Evolutionary conservation across 2,797 vertebrate species (phyloP), one percentile per base, ranked within the genome.

Genomic region (Neostethus bicornis): DNA sequence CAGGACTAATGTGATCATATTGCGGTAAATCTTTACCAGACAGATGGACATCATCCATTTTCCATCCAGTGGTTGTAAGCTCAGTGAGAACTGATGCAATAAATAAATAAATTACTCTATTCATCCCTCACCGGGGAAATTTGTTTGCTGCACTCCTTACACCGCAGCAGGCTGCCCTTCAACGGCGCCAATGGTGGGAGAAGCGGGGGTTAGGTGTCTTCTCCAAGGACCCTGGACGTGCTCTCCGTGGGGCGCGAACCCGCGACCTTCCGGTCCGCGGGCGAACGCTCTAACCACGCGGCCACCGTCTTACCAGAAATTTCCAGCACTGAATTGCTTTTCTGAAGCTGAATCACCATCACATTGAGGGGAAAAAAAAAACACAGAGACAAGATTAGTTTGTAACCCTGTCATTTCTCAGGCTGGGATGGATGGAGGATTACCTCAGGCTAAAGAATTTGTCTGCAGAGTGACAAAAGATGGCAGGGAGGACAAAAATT

Each of bases 271-370:
- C n/a, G n/a, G n/a, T n/a, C n/a, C n/a, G n/a, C n/a, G n/a, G n/a
- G n/a, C n/a, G n/a, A n/a, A n/a, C n/a, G n/a, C n/a, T n/a, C n/a
- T n/a, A n/a, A n/a, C n/a, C n/a, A n/a, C n/a, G 59, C 39, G 23
- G 77, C 31, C 56, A 66, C 72, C 69, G 55, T 46, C 51, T 49
- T 49, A 52, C 65, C 42, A 76, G 45, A 67, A 70, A 61, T 68
- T 53, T 49, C 44, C 35, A 49, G 65, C 54, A 23, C 1, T 42
- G 53, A 61, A 71, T 61, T 47, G 61, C 63, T 71, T 43, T 35
- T 43, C 44, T 61, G 9, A 4, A 43, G 34, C 48, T 71, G 60
- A 55, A 55, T 78, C 58, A 14, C 24, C 52, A 31, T 65, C 43
- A 12, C 43, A 37, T 58, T 35, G 31, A n/a, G 55, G 25, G 65